Base-by-base conservation (phyloP, 2,797 vertebrate genomes). In the Hozukius guyotensis region DNA sequence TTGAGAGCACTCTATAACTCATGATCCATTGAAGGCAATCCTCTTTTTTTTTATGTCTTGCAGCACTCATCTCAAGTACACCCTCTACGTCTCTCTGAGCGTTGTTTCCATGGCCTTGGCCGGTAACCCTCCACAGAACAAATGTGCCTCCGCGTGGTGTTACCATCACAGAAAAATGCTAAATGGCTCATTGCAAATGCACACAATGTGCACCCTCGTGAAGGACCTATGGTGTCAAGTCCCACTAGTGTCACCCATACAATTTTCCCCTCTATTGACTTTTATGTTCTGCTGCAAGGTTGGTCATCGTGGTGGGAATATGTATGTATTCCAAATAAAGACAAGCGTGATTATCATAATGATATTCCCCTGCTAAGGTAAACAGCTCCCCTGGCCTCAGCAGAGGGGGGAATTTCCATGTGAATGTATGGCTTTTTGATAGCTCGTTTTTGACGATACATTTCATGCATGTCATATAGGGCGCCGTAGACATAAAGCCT, bases 211-310 rank as follows among this genome's bases (percentile, higher is more conserved):
- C 82, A 86, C 34, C 79, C 84, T 80, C 53, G 8, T 72, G 84
- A 90, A 93, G 84, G 87, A 88, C 90, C 90, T 83, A 78, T 6
- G 38, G 81, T 89, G 93, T 94, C 92, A 92, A 88, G 89, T 92
- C 80, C 81, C 76, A 77, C 87, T 83, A 70, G 78, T 89, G 84
- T 92, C 89, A 89, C 77, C 89, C 82, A 53, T 80, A 86, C 87
- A 88, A 91, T 93, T 93, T 93, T 86, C 90, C 71, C 86, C 88
- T 92, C 92, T 83, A 82, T 92, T 92, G 93, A 91, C 92, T 93
- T 92, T 90, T 89, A 91, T 92, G 88, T 86, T 90, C 31, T 60
- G 16, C 83, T 77, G 81, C 87, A 90, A 92, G 89, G 93, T 90
- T 93, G 88, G 81, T 75, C 82, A 77, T 89, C 36, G 66, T 84